These are phyloP conservation scores for Lepidotrigona ventralis DNA, from an alignment of 1,140 invertebrate species.

Conservation along the genomic window DNA sequence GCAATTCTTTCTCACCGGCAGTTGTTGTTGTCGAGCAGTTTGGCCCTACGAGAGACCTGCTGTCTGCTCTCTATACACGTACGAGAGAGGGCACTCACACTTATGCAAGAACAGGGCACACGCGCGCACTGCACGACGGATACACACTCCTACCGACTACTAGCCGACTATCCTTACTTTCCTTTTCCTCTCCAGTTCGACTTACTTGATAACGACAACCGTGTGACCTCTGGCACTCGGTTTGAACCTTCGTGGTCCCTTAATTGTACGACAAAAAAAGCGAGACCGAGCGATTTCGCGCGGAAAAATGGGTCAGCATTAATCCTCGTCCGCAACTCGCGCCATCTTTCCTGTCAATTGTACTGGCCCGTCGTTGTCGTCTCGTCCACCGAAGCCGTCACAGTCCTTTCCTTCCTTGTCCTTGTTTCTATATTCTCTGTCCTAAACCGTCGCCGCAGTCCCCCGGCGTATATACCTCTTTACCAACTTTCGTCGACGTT, in stretches of 20 bases:
- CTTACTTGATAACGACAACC: background rate
- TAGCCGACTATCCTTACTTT: background rate
- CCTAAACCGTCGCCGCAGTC: background rate
- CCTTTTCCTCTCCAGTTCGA: slow-evolving; percentile 2
- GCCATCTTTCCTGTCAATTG: slow-evolving; percentile 74
- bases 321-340: slow-evolving; percentile 71
- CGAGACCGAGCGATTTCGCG: slow-evolving; percentile 47
- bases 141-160: background rate
- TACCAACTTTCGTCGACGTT: background rate
- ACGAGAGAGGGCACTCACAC: slow-evolving; percentile 37
- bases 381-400: slow-evolving; percentile 30
- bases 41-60: background rate
- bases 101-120: slow-evolving; percentile 33
- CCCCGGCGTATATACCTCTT: background rate
- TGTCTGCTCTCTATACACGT: background rate
- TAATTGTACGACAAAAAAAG: slow-evolving; percentile 43
- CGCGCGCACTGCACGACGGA: slow-evolving; percentile 34
- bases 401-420: slow-evolving; percentile 18
- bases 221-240: slow-evolving; percentile 4
- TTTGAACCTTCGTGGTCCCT: slow-evolving; percentile 40
- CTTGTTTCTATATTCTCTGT: slow-evolving; percentile 17
- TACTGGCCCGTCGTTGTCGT: slow-evolving; percentile 53
- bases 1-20: too few species aligned
- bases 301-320: slow-evolving; percentile 73
- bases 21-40: background rate